phyloP scores from a whole-genome alignment of 2,113 vertebrate genomes.

The Alligator sinensis region DNA sequence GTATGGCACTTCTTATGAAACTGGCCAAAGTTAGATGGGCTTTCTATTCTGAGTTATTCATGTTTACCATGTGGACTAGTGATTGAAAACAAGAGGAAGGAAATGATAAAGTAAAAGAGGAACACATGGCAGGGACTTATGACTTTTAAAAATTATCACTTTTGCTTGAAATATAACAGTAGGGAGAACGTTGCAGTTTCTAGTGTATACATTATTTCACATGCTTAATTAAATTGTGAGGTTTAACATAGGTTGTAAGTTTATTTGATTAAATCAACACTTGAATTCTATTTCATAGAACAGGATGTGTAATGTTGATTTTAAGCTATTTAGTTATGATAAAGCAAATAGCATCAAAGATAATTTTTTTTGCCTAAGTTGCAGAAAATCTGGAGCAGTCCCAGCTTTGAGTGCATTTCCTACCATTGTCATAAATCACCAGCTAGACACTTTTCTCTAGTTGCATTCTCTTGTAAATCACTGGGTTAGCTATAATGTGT shows the following conservation, averaged over 20 bases:
- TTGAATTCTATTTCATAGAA: background rate
- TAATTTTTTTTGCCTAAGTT: background rate
- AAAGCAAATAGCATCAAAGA: background rate
- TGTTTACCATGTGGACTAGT: background rate
- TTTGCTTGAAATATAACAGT: background rate
- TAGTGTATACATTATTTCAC: background rate
- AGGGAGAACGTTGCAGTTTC: background rate
- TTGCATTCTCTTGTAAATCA: constrained; percentile 40
- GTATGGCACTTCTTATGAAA: background rate
- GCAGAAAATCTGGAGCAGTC: constrained; percentile 48
- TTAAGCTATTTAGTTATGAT: background rate
- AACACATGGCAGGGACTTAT: constrained; percentile 2
- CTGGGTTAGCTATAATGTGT: background rate
- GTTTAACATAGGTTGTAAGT: background rate
- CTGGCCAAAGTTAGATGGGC: background rate
- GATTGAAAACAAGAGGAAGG: constrained; percentile 40
- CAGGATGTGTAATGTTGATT: background rate
- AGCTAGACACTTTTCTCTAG: constrained; percentile 26
- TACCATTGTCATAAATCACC: constrained; percentile 54
- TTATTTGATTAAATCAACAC: background rate
- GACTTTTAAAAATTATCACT: background rate
- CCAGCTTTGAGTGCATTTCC: constrained; percentile 48
- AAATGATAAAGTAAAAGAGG: background rate
- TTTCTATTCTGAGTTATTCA: background rate
- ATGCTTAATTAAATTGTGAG: background rate